phyloP scores from a whole-genome alignment of 2,113 vertebrate genomes.

The Dicaeum eximium region DNA sequence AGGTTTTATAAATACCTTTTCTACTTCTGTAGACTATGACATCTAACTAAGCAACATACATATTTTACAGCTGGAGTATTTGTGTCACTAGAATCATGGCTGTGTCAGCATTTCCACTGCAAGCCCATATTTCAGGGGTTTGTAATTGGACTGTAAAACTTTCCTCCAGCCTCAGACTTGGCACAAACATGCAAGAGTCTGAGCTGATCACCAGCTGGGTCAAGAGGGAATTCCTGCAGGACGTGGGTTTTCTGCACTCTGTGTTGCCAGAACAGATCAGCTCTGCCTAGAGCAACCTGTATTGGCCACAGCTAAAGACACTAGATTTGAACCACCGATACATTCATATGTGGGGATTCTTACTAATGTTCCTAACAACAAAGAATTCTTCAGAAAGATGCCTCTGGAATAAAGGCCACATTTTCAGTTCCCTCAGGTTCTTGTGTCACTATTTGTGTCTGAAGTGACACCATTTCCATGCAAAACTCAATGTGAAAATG shows the following conservation, averaged over 20 bases:
- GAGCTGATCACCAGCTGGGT: slow-evolving; percentile 36
- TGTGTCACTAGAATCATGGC: slow-evolving; percentile 46
- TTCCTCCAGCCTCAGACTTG: slow-evolving; percentile 62
- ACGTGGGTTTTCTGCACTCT: background rate
- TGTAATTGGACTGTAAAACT: slow-evolving; percentile 67
- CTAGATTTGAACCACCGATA: background rate
- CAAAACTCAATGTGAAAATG: background rate
- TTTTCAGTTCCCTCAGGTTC: background rate
- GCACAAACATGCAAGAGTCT: background rate
- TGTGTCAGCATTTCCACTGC: slow-evolving; percentile 67
- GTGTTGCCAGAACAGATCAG: background rate
- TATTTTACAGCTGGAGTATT: slow-evolving; percentile 64
- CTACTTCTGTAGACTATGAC: background rate
- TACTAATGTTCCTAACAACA: background rate
- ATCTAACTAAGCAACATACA: slow-evolving; percentile 54
- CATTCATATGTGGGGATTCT: background rate
- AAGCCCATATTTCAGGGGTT: slow-evolving; percentile 59
- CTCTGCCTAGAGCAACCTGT: background rate
- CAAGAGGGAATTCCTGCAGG: slow-evolving; percentile 30
- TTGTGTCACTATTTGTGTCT: background rate
- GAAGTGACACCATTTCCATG: background rate
- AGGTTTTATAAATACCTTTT: slow-evolving; percentile 45
- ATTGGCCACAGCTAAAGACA: background rate
- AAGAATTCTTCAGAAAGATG: background rate
- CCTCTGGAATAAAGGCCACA: background rate